phyloP scores from a whole-genome alignment of 2,113 vertebrate species.

The Anseranas semipalmata region DNA sequence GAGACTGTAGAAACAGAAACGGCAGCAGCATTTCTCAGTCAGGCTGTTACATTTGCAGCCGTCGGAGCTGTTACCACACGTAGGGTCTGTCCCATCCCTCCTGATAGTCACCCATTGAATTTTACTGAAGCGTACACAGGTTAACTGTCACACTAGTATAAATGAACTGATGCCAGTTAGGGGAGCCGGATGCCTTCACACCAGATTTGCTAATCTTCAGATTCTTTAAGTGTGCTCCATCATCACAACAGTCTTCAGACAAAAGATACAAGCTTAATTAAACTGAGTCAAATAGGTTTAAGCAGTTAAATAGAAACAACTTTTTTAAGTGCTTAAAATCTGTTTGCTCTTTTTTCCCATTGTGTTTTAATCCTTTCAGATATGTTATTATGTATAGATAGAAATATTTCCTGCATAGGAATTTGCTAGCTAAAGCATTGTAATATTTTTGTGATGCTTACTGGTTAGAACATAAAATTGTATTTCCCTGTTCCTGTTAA shows the following conservation, averaged over 20 bases:
- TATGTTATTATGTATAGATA: not conserved
- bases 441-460: not conserved
- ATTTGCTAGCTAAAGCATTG: not conserved
- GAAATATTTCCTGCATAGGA: not conserved
- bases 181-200: not conserved
- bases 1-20: not conserved
- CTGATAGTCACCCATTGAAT: slow-evolving; percentile 9
- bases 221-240: slow-evolving; percentile 3
- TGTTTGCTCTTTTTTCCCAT: not conserved
- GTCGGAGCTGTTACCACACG: not conserved
- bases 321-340: not conserved
- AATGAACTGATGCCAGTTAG: slow-evolving; percentile 68
- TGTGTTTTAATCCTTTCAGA: not conserved
- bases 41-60: not conserved
- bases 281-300: not conserved
- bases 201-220: not conserved
- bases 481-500: not conserved
- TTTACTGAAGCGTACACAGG: slow-evolving; percentile 42
- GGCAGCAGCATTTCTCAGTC: not conserved
- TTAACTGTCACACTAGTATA: slow-evolving; percentile 48
- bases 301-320: not conserved
- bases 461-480: not conserved
- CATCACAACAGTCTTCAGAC: not conserved
- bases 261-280: not conserved
- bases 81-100: not conserved